Evolutionary conservation across 2,888 invertebrate genomes (phyloP).

Genomic region (Alloplasta piceator): DNA sequence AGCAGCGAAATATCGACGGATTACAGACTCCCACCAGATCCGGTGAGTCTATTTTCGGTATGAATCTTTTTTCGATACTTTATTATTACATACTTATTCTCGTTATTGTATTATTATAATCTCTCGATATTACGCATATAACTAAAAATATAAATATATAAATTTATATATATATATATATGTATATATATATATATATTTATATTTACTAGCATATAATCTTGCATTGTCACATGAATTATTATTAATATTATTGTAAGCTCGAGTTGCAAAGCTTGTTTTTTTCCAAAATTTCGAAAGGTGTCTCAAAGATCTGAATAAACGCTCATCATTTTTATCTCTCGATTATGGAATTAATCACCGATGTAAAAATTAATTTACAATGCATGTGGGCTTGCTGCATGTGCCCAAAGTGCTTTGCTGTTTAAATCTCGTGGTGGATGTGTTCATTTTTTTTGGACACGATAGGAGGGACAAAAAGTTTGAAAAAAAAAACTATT

Average conservation of each 20-base stretch:
- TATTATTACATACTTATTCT: constrained; percentile 66
- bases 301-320: not conserved
- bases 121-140: constrained; percentile 67
- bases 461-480: constrained; percentile 2
- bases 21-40: constrained; percentile 92
- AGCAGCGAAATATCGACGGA: constrained; percentile 91
- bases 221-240: constrained; percentile 63
- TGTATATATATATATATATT: constrained; percentile 73
- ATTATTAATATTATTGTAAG: constrained; percentile 65
- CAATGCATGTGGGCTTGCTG: constrained; percentile 80
- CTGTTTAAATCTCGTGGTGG: constrained; percentile 78
- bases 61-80: constrained; percentile 64
- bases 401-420: constrained; percentile 82
- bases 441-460: constrained; percentile 4
- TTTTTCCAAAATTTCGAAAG: constrained; percentile 14
- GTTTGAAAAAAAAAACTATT: constrained; percentile 6
- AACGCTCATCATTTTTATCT: not conserved
- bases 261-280: constrained; percentile 71
- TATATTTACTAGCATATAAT: constrained; percentile 57
- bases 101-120: constrained; percentile 68
- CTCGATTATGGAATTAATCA: constrained; percentile 11
- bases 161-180: constrained; percentile 32
- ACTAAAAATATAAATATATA: constrained; percentile 31
- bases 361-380: constrained; percentile 17
- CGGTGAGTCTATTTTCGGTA: constrained; percentile 86